Conservation (phyloP, 1,140 invertebrate genomes). For the Drosophila pachea region DNA sequence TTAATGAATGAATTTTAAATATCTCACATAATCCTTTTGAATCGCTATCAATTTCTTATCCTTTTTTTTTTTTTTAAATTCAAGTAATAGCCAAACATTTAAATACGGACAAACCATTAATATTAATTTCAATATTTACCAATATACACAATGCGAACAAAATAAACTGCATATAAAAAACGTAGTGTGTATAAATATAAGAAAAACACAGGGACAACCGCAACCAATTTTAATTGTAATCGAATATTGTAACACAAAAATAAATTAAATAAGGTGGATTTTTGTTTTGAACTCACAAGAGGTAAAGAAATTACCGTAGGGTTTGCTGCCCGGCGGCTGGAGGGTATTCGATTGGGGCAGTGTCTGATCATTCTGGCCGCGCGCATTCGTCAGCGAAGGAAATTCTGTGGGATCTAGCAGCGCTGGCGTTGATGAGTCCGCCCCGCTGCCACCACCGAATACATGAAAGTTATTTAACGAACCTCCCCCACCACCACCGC, state of each 20-base stretch:
- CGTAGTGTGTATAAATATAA: slow-evolving; percentile 4
- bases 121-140: neutral
- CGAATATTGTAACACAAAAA: slow-evolving; percentile 47
- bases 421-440: slow-evolving; percentile 87
- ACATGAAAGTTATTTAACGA: slow-evolving; percentile 86
- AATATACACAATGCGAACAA: slow-evolving; percentile 16
- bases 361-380: slow-evolving; percentile 85
- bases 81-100: too few relatives aligned
- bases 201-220: slow-evolving; percentile 8
- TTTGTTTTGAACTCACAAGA: slow-evolving; percentile 79
- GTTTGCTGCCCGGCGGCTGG: slow-evolving; percentile 91
- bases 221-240: slow-evolving; percentile 43
- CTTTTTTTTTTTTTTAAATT: too few relatives aligned
- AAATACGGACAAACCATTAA: too few relatives aligned
- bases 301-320: slow-evolving; percentile 86
- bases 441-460: slow-evolving; percentile 82
- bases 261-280: slow-evolving; percentile 69
- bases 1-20: too few relatives aligned
- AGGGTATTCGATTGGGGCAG: slow-evolving; percentile 88
- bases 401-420: slow-evolving; percentile 93
- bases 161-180: slow-evolving; percentile 6
- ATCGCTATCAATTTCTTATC: too few relatives aligned
- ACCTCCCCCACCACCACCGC: slow-evolving; percentile 75
- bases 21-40: too few relatives aligned
- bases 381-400: slow-evolving; percentile 91